Conservation (phyloP, 2,113 vertebrate species). For the Propithecus coquereli region DNA sequence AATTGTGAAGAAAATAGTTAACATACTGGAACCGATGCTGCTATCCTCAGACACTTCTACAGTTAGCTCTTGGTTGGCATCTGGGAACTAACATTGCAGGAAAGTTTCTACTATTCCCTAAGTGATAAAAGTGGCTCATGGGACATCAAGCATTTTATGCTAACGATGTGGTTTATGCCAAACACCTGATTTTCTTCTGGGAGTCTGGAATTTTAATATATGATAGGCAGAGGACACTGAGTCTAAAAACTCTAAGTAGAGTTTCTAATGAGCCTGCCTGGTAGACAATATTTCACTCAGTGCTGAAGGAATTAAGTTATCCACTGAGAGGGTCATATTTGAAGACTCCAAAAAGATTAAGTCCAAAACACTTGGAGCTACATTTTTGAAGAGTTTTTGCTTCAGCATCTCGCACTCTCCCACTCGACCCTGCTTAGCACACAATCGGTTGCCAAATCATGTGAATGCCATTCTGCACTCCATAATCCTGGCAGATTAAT, state of each 20-base stretch:
- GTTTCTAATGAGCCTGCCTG: background rate
- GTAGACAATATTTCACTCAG: background rate
- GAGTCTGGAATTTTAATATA: background rate
- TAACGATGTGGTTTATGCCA: background rate
- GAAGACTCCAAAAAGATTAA: background rate
- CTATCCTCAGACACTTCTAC: background rate
- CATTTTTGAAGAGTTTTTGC: background rate
- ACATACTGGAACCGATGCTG: background rate
- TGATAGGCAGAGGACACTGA: background rate
- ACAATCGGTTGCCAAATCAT: background rate
- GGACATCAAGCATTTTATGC: background rate
- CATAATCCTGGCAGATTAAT: background rate
- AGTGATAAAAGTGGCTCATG: background rate
- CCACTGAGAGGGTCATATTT: background rate
- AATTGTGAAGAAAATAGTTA: conserved; percentile 4
- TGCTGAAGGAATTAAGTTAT: background rate
- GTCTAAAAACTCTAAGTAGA: background rate
- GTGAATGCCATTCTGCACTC: background rate
- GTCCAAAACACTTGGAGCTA: background rate
- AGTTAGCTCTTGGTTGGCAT: background rate
- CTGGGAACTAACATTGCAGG: background rate
- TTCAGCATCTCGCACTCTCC: background rate
- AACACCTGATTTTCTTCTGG: conserved; percentile 12
- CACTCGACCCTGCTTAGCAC: background rate
- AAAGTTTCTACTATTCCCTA: background rate